These are phyloP conservation scores for Anguilla megastoma DNA, from an alignment of 2,797 vertebrate genomes.

Conservation along the genomic window DNA sequence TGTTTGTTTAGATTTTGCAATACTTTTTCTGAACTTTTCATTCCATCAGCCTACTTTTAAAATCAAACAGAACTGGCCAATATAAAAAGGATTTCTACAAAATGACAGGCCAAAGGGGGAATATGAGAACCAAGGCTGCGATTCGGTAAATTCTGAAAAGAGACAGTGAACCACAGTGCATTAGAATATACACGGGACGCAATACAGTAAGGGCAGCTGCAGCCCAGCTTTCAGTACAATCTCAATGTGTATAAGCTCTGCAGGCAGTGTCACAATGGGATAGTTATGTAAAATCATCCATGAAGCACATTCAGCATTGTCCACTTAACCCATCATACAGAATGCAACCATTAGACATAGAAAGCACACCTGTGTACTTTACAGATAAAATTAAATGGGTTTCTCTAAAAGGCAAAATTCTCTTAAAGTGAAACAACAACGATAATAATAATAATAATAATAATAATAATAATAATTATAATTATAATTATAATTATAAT, in stretches of 20 bases:
- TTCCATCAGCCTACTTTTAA: neutral
- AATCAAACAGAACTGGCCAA: neutral
- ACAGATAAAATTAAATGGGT: neutral
- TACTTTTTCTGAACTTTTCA: neutral
- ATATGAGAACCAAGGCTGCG: neutral
- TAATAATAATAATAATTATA: neutral
- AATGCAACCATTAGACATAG: neutral
- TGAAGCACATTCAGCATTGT: neutral
- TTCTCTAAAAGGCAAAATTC: neutral
- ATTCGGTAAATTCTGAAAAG: neutral
- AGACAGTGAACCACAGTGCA: neutral
- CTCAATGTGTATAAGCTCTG: neutral
- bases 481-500: neutral
- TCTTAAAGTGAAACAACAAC: neutral
- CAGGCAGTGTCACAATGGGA: neutral
- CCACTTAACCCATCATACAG: neutral
- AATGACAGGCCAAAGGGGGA: neutral
- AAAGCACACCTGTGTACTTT: neutral
- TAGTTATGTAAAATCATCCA: neutral
- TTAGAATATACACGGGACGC: neutral
- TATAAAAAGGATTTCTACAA: neutral
- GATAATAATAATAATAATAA: neutral
- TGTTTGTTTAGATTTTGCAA: too few species aligned
- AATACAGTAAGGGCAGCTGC: neutral
- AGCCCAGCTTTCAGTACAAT: neutral